phyloP scores from a whole-genome alignment of 1,140 invertebrate genomes.

The Zophobas morio region DNA sequence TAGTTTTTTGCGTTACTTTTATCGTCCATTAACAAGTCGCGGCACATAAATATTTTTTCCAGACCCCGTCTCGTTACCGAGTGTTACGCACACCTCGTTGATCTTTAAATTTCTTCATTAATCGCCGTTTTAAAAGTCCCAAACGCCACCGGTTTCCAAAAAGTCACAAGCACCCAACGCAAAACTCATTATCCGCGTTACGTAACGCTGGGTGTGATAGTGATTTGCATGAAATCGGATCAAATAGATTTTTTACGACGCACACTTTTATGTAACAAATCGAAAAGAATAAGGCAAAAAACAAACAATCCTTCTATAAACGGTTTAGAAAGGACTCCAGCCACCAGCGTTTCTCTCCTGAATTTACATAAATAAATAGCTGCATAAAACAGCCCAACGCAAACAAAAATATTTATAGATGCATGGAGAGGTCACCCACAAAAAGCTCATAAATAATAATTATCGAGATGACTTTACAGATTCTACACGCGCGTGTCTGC shows the following conservation, averaged over 20 bases:
- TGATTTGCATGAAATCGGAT: constrained; percentile 34
- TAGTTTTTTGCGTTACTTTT: too few species aligned
- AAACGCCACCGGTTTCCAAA: constrained; percentile 17
- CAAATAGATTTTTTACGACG: constrained; percentile 29
- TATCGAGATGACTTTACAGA: constrained; percentile 27
- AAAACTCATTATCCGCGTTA: constrained; percentile 15
- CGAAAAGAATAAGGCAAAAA: constrained; percentile 9
- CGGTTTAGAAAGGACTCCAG: constrained; percentile 23
- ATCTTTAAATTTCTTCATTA: too few species aligned
- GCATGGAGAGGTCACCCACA: constrained; percentile 21
- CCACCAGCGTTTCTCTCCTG: not conserved
- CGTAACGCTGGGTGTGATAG: constrained; percentile 26
- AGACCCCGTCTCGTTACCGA: too few species aligned
- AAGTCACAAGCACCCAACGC: constrained; percentile 19
- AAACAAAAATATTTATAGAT: constrained; percentile 28
- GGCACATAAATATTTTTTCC: too few species aligned
- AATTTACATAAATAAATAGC: constrained; percentile 12
- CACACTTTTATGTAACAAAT: constrained; percentile 20
- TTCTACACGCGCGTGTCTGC: not conserved
- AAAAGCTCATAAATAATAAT: constrained; percentile 17
- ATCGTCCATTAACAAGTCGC: too few species aligned
- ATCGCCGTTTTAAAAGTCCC: not conserved
- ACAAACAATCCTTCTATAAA: constrained; percentile 9
- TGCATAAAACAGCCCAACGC: not conserved
- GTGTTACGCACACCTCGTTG: too few species aligned